phyloP scores from a whole-genome alignment of 2,113 vertebrate genomes.

The Neofelis nebulosa region DNA sequence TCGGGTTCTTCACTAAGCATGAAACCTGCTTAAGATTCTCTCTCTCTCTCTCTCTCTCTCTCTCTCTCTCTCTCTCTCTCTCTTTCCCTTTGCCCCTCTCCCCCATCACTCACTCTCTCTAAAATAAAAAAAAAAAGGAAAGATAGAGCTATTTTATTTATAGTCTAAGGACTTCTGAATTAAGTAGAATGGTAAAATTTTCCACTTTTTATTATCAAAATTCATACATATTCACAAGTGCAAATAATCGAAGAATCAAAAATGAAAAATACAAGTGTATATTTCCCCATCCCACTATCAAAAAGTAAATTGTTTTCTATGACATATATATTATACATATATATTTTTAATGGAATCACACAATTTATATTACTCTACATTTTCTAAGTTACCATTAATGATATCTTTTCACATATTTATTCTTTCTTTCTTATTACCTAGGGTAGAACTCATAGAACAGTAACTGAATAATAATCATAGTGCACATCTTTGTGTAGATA shows the following conservation, averaged over 20 bases:
- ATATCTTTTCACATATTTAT: not conserved
- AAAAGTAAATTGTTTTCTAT: not conserved
- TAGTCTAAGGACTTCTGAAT: not conserved
- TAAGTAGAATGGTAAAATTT: not conserved
- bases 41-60: too few relatives aligned
- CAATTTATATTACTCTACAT: not conserved
- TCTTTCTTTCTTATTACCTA: not conserved
- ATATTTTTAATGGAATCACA: not conserved
- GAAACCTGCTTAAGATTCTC: too few relatives aligned
- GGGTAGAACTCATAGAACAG: not conserved
- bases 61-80: too few relatives aligned
- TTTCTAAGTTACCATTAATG: not conserved
- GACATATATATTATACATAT: not conserved
- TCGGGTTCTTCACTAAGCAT: too few relatives aligned
- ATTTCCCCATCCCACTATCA: not conserved
- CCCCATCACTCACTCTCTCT: too few relatives aligned
- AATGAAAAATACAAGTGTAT: not conserved
- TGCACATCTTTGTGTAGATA: not conserved
- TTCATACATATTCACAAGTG: not conserved
- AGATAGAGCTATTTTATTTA: not conserved
- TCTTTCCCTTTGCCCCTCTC: too few relatives aligned
- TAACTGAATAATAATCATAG: not conserved
- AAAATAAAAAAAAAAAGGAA: not conserved
- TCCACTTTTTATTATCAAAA: conserved; percentile 40
- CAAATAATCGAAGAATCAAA: not conserved